Conservation (phyloP, 2,888 invertebrate species). For the Synanthedon formicaeformis region DNA sequence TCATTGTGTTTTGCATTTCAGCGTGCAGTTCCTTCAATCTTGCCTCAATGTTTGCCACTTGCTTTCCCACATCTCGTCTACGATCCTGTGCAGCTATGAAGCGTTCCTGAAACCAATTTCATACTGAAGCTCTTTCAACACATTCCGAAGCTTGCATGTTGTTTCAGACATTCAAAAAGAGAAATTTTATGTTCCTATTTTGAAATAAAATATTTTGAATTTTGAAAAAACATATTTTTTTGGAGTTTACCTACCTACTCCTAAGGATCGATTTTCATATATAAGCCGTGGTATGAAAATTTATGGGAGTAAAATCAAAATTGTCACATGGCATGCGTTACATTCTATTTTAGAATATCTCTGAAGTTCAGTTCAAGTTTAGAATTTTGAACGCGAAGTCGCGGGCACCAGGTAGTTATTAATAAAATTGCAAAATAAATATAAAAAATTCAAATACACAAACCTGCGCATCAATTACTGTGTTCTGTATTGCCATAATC, state of each 20-base stretch:
- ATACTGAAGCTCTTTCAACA: neutral
- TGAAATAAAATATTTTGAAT: too few relatives aligned
- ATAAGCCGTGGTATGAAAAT: too few relatives aligned
- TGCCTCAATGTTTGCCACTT: constrained; percentile 72
- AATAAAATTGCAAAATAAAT: neutral
- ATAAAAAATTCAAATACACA: neutral
- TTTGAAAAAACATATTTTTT: too few relatives aligned
- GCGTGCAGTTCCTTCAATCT: constrained; percentile 78
- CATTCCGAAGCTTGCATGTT: too few relatives aligned
- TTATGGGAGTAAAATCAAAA: too few relatives aligned
- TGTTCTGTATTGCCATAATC: constrained; percentile 79
- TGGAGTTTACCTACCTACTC: too few relatives aligned
- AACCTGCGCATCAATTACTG: constrained; percentile 78
- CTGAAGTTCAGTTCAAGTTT: too few relatives aligned
- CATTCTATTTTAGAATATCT: too few relatives aligned
- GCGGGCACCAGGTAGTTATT: neutral
- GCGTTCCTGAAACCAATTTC: constrained; percentile 57
- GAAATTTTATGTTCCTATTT: too few relatives aligned
- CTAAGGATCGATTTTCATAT: too few relatives aligned
- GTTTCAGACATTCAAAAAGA: too few relatives aligned
- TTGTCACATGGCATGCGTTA: too few relatives aligned
- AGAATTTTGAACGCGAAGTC: neutral
- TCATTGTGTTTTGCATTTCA: constrained; percentile 80
- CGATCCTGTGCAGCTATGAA: constrained; percentile 75
- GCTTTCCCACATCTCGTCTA: constrained; percentile 72